Evolutionary conservation across 2,797 vertebrate species (phyloP).

Genomic region (Muscicapa striata): DNA sequence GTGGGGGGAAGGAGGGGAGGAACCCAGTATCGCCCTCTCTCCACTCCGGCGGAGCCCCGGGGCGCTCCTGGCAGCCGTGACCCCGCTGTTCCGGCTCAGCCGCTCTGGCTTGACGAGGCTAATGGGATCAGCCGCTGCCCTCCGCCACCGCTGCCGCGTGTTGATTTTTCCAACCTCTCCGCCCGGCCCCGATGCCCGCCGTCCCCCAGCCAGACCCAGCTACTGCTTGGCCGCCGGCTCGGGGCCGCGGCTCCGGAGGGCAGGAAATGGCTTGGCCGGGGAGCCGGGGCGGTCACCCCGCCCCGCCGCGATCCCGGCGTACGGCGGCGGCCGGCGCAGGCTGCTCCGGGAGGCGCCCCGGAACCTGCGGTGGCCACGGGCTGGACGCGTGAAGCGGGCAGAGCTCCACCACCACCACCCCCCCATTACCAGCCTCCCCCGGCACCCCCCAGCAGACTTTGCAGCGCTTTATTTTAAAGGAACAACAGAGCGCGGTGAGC

Average conservation of each 20-base stretch:
- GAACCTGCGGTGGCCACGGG: not conserved
- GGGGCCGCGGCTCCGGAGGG: slow-evolving; percentile 1
- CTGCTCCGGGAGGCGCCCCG: not conserved
- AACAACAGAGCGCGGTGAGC: slow-evolving; percentile 19
- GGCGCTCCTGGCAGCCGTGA: not conserved
- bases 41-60: not conserved
- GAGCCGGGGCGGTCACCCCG: not conserved
- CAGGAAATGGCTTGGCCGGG: slow-evolving; percentile 36
- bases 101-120: slow-evolving; percentile 60
- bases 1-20: not conserved
- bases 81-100: slow-evolving; percentile 43
- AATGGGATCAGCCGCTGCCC: slow-evolving; percentile 60
- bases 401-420: not conserved
- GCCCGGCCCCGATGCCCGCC: not conserved
- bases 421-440: not conserved
- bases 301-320: not conserved
- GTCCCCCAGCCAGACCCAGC: not conserved
- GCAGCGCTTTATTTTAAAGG: slow-evolving; percentile 35
- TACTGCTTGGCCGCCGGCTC: slow-evolving; percentile 17
- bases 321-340: not conserved
- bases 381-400: not conserved
- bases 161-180: slow-evolving; percentile 71
- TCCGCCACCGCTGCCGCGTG: slow-evolving; percentile 52
- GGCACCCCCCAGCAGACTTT: not conserved
- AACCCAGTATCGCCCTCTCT: not conserved